Evolutionary conservation across 2,888 invertebrate species (phyloP), one percentile per base, ranked within the genome.

Genomic region (Rotaria sp.): DNA sequence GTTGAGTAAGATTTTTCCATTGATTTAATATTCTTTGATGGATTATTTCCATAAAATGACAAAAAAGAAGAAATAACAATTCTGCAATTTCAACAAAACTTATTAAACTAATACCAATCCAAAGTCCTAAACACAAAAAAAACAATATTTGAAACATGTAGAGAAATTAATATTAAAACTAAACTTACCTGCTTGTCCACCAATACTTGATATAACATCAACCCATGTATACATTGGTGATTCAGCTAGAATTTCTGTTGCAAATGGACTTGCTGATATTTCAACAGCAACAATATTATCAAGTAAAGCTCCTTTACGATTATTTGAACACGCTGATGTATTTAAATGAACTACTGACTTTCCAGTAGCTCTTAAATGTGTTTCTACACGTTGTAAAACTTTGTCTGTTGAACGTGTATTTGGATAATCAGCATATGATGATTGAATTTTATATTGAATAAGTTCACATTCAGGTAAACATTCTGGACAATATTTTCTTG

Each of bases 391-490:
- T 45, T 45, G 38, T 13, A 24, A 41, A 75, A 41, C 26, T 75
- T 75, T 75, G 1, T 75, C 75, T 8, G 10, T 8, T 26, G 75
- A 75, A 41, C 45, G 38, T 41, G 15, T 10, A 75, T 75, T 75
- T 11, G 75, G 75, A 75, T 75, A 75, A 3, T 26, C 26, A 75
- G 75, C 75, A 75, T 41, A 75, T 7, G 75, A 75, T 41, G 75
- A 41, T n/a, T 75, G 75, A 38, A 41, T 45, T 41, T 24, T 75
- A 75, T 41, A 75, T 45, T 75, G 75, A 75, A 75, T 11, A 26
- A 45, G 8, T 75, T 75, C 75, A 75, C 75, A 75, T 75, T 75
- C 75, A 41, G 75, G 75, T 41, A 75, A 41, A 75, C 75, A 75
- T 3, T 75, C 18, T 41, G 75, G 38, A n/a, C 75, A 75, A 45